These are phyloP conservation scores for Colaptes auratus DNA, from an alignment of 2,113 vertebrate species.

Conservation along the genomic window DNA sequence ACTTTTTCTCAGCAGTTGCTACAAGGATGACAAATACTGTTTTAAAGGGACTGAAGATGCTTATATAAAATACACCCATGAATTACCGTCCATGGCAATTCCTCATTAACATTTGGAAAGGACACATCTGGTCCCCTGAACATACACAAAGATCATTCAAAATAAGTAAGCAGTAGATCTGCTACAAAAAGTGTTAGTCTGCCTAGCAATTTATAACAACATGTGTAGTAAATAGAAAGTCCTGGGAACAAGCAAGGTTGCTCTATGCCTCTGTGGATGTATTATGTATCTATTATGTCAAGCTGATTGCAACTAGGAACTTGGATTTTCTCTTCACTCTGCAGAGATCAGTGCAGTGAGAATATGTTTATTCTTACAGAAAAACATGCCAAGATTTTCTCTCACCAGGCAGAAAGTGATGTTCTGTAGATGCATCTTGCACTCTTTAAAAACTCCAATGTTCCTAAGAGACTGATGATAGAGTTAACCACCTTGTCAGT, in stretches of 20 bases:
- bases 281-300: constrained; percentile 22
- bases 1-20: not conserved
- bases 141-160: not conserved
- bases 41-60: not conserved
- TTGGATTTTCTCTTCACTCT: not conserved
- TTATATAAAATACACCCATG: constrained; percentile 4
- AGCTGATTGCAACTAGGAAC: not conserved
- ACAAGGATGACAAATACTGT: not conserved
- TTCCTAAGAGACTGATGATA: not conserved
- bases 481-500: not conserved
- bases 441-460: not conserved
- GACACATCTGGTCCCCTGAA: not conserved
- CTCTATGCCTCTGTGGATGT: not conserved
- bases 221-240: not conserved
- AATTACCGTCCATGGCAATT: not conserved
- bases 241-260: constrained; percentile 18
- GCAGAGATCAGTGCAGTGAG: not conserved
- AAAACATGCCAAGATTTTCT: not conserved
- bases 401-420: not conserved
- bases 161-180: constrained; percentile 44
- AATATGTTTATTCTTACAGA: not conserved
- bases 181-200: not conserved
- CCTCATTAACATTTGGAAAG: constrained; percentile 36
- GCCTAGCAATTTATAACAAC: not conserved
- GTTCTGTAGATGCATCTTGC: not conserved